Evolutionary conservation across 2,888 invertebrate species (phyloP), one percentile per base, ranked within the genome.

Genomic region (Mimas tiliae): DNA sequence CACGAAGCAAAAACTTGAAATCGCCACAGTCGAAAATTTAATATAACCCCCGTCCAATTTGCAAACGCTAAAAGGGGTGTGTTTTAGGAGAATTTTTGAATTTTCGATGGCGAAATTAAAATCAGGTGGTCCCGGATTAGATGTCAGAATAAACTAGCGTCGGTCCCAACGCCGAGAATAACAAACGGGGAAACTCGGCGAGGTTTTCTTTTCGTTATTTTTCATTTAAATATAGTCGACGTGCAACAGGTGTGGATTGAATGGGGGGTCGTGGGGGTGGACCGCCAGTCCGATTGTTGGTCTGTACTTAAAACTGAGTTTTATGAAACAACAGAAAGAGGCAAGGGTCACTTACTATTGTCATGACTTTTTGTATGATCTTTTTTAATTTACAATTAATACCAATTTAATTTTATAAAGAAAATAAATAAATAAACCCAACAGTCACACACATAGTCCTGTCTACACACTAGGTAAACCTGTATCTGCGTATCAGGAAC

Each of bases 201-300:
- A 19, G 48, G 62, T 65, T 68, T 68, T 66, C 72, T 63, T 53
- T 53, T 70, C 76, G 76, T 75, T 75, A 75, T 72, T 77, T 76
- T 75, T 71, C 78, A 76, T 76, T 77, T 73, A 72, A 75, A 71
- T 66, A 66, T 62, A 38, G 52, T 48, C 63, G 45, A 53, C 52
- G 52, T 64, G 42, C 33, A n/a, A 33, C 42, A 52, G 12, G 48
- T 27, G 27, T 19, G 66, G 48, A 66, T n/a, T 66, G 12, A 14
- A 51, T 33, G 9, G 48, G 63, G 48, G 34, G n/a, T 62, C 16
- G 42, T 12, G 33, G 33, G n/a, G 33, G n/a, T 14, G n/a, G 27
- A 45, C 52, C 47, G n/a, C 45, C 27, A 27, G n/a, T 27, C 27
- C 4, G 27, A 27, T 27, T 4, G 1, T 27, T 27, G 27, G 27